Evolutionary conservation across 2,113 vertebrate species (phyloP).

Genomic region (Etheostoma cragini): DNA sequence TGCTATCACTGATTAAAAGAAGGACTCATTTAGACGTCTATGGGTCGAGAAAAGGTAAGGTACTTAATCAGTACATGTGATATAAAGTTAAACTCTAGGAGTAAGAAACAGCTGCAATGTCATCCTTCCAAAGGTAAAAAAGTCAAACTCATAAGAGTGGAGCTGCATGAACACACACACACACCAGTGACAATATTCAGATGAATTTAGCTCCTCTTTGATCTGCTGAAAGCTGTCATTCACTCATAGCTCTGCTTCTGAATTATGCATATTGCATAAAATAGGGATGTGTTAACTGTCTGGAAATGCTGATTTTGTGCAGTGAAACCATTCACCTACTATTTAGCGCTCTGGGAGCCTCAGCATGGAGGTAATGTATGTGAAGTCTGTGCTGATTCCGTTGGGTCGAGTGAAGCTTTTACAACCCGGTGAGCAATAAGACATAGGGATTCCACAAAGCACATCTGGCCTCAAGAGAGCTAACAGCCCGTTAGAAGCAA

Average conservation of each 20-base stretch:
- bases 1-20: background rate
- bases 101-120: slow-evolving; percentile 1
- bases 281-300: slow-evolving; percentile 21
- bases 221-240: slow-evolving; percentile 56
- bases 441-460: slow-evolving; percentile 63
- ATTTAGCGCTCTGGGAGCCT: background rate
- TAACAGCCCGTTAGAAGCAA: slow-evolving; percentile 73
- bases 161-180: slow-evolving; percentile 18
- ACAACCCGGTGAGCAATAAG: slow-evolving; percentile 6
- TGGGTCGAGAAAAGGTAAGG: background rate
- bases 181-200: slow-evolving; percentile 3
- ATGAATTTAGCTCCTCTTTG: slow-evolving; percentile 47
- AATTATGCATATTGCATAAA: slow-evolving; percentile 49
- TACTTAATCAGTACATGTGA: background rate
- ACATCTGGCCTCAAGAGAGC: slow-evolving; percentile 26
- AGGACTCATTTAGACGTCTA: too few species aligned
- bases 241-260: slow-evolving; percentile 32
- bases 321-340: slow-evolving; percentile 15
- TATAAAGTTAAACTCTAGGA: background rate
- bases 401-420: background rate
- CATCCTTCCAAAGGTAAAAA: slow-evolving; percentile 13
- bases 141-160: slow-evolving; percentile 1
- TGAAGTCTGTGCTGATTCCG: background rate
- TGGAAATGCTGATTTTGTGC: slow-evolving; percentile 21
- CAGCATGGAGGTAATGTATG: background rate